Base-by-base conservation (phyloP, 2,113 vertebrate genomes). In the Drymodes brunneopygia region DNA sequence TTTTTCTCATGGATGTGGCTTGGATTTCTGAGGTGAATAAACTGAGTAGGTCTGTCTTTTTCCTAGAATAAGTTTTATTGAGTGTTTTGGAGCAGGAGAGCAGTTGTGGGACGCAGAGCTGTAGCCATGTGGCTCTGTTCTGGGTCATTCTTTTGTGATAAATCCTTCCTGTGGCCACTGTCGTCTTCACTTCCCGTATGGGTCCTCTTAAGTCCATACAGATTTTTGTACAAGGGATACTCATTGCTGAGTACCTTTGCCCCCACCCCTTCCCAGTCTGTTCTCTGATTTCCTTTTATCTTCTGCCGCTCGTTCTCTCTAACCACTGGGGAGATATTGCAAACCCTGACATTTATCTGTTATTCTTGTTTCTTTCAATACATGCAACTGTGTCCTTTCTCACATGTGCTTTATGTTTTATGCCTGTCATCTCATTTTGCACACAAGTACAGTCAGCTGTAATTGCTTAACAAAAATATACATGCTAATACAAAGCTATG, bases 321-420 rank as follows among this genome's bases (percentile, higher is more conserved):
- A 1, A 77, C 35, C 33, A 74, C 27, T 64, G 14, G 1, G 1
- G 20, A 0, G 3, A 10, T 91, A 51, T 12, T 85, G 61, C 27
- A 51, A 60, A 64, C 11, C 7, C 17, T 80, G 42, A 58, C 12
- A 18, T 78, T 61, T 83, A 19, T 66, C 56, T 80, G 24, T 51
- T 85, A 40, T 36, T 47, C 16, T 61, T 6, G 7, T 0, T 15
- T 44, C 67, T 73, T 86, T 36, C 3, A 3, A 53, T 81, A 51
- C 24, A 12, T 56, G 15, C 28, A 81, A 64, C 58, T 72, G 6
- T 4, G 0, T 81, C 21, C 38, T 70, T 90, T 86, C 42, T 66
- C 60, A 86, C 72, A 78, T 48, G 51, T 92, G 92, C 91, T 95
- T 88, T 36, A 21, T 84, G 73, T 94, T 88, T 94, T 91, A 75